Conservation (phyloP, 2,888 invertebrate species). For the Drosophila subsilvestris region DNA sequence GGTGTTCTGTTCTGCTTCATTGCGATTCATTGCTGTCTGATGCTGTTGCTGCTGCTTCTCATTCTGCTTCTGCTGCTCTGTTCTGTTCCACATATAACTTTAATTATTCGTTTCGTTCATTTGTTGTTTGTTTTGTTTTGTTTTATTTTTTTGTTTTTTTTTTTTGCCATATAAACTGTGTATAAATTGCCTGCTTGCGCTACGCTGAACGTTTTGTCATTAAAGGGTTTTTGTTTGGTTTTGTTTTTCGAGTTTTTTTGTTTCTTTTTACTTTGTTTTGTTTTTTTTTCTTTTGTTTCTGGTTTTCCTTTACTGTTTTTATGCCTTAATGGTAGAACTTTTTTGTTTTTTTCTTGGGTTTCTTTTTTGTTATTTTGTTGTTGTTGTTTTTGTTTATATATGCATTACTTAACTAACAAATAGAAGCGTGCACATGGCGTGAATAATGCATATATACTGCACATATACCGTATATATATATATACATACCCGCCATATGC, state of each 20-base stretch:
- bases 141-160: constrained; percentile 31
- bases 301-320: constrained; percentile 59
- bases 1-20: constrained; percentile 49
- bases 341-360: constrained; percentile 34
- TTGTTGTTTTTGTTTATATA: constrained; percentile 31
- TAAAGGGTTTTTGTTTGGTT: constrained; percentile 52
- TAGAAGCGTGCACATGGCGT: constrained; percentile 57
- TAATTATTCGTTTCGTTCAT: constrained; percentile 41
- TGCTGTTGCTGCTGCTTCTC: constrained; percentile 2
- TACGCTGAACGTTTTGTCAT: constrained; percentile 74
- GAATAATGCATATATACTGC: constrained; percentile 31
- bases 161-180: constrained; percentile 73
- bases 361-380: constrained; percentile 22
- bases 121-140: constrained; percentile 30
- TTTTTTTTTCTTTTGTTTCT: constrained; percentile 39
- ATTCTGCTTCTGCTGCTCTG: constrained; percentile 9
- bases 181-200: constrained; percentile 71
- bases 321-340: constrained; percentile 58
- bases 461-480: constrained; percentile 26
- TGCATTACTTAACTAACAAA: constrained; percentile 70
- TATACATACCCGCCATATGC: constrained; percentile 44
- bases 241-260: constrained; percentile 44
- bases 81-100: constrained; percentile 29
- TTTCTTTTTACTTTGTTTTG: constrained; percentile 53
- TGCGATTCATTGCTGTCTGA: constrained; percentile 8